Conservation (phyloP, 2,797 vertebrate genomes). For the Anomalospiza imberbis region DNA sequence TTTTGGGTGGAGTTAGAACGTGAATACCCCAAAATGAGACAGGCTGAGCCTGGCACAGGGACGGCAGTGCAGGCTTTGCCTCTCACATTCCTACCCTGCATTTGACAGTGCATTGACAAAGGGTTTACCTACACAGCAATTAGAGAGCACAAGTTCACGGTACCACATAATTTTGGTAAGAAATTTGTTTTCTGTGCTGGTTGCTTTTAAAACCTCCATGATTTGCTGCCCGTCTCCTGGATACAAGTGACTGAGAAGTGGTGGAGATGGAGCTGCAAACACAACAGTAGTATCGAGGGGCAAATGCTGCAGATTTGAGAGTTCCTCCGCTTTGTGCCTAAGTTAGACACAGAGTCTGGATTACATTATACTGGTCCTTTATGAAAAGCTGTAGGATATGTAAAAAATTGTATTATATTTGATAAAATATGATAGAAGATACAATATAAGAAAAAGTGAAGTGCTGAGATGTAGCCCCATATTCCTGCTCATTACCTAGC, state of each 20-base stretch:
- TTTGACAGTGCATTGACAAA: neutral
- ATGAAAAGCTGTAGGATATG: neutral
- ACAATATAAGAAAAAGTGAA: neutral
- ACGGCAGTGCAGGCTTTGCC: neutral
- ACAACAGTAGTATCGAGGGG: fast-evolving
- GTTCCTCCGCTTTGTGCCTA: neutral
- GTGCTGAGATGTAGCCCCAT: neutral
- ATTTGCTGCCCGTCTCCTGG: neutral
- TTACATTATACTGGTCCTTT: neutral
- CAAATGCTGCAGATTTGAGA: neutral
- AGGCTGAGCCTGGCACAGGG: neutral
- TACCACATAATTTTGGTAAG: neutral
- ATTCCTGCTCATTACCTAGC: neutral
- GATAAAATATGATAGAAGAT: neutral
- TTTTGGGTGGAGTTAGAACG: neutral
- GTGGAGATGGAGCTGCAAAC: neutral
- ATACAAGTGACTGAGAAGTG: neutral
- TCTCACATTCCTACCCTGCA: fast-evolving
- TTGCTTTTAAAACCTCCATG: neutral
- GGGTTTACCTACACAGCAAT: neutral
- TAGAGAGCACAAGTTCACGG: neutral
- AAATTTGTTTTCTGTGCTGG: neutral
- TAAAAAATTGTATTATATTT: neutral
- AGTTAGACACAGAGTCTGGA: neutral
- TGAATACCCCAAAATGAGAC: neutral